Evolutionary conservation across 1,140 invertebrate genomes (phyloP), one percentile per base, ranked within the genome.

Genomic region (Galleria mellonella): DNA sequence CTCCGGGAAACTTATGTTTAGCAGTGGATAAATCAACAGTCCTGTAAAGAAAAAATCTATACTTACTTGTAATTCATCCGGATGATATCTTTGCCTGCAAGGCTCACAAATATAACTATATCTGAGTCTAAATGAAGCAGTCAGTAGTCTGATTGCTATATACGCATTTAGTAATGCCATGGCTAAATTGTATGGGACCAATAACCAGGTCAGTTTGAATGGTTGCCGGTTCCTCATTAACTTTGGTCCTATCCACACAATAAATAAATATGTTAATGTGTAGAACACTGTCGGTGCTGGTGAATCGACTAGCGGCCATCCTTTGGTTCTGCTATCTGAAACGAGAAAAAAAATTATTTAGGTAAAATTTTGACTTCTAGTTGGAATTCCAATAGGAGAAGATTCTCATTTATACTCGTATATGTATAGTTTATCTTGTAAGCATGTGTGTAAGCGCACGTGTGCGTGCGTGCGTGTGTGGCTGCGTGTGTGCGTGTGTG

Each of bases 71-170:
- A 97, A 78, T 87, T 97, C 96, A 84, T 96, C 91, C 8, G 92
- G 90, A 69, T 95, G 90, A 51, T 93, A 90, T 29, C 91, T 90
- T 55, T 95, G 94, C 45, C 90, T 89, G 54, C 97, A 96, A 1
- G 95, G 93, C 76, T 98, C 95, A 76, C 96, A 98, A 10, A 93
- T 91, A 72, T 96, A 95, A 74, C 92, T 97, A 73, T 98, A 98
- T 43, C 91, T 90, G 45, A 95, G 85, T 63, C 90, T 90, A 32
- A 90, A 92, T 10, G 94, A 92, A 17, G 93, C 90, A 41, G 92
- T 88, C 44, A 92, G 86, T 23, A 97, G 68, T 90, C 96, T 88
- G 44, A 92, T 75, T 37, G 91, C 94, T 69, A 97, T 97, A 72
- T 97, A 96, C 3, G 91, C 89, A 81, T 97, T 98, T 10, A 97